Base-by-base conservation (phyloP, 2,113 vertebrate genomes). In the Hystrix cristata region DNA sequence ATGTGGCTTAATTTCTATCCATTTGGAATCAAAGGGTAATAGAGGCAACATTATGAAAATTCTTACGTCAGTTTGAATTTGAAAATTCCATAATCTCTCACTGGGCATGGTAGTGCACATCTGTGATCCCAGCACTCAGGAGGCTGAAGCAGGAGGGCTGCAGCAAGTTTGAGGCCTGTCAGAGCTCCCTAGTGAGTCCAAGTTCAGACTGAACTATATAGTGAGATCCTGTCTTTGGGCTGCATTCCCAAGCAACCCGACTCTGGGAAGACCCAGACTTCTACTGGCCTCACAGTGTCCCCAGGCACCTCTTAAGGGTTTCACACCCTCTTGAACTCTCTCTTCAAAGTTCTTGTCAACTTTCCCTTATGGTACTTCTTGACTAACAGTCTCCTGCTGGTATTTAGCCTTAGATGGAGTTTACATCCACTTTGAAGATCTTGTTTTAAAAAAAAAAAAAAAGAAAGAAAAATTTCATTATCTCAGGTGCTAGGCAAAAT, bases 1-100 rank as follows among this genome's bases (percentile, higher is more conserved):
- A 92, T 92, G 60, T 46, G 51, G 51, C 60, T 96, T 95, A 67
- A 96, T 96, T 96, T 97, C 67, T 87, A 96, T 94, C 71, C 87
- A 91, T 23, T 34, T 57, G 16, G 4, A 93, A 90, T 89, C 83
- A 90, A 84, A 83, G 23, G 10, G 27, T 90, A 80, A 48, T 12
- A 82, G 53, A 62, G 53, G 9, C 15, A 71, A 88, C 92, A 89
- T 90, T 90, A 92, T 55, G 31, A 96, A 95, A 94, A 96, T 95
- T 76, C 72, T 65, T 84, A 80, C 13, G 11, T 84, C 46, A 76
- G 43, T 18, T 76, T 90, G 51, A 93, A 74, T 95, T 94, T 87
- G 53, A 82, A 95, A 95, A 91, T 91, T 74, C 72, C 43, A 18
- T 51, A 76, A 51, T 76, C 43, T 76, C 43, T 76, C 29, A 46